Percentiles rank a stretch among this genome's conserved stretches.
These are phyloP conservation scores for Pionites leucogaster DNA, from an alignment of 2,113 vertebrate species.

Conservation along the genomic window DNA sequence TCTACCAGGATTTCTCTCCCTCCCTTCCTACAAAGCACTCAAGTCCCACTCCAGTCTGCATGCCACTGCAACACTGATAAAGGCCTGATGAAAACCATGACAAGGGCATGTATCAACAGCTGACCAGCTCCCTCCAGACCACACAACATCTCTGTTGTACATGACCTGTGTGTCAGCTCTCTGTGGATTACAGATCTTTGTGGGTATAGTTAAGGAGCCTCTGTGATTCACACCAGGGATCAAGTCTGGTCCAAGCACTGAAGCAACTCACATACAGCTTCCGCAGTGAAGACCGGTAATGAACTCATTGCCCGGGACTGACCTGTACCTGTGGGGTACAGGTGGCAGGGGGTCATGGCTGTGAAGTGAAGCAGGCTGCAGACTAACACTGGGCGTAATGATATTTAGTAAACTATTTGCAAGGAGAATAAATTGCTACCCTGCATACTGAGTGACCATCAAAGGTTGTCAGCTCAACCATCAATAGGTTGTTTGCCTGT, in stretches of 20 bases:
- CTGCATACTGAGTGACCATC: not conserved
- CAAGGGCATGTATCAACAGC: not conserved
- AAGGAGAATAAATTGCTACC: not conserved
- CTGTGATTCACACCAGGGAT: not conserved
- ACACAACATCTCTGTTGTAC: not conserved
- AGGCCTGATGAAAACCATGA: not conserved
- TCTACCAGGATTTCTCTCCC: not conserved
- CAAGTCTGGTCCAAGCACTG: not conserved
- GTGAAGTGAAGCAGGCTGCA: not conserved
- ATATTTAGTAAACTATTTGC: not conserved
- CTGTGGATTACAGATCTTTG: not conserved
- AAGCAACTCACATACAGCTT: not conserved
- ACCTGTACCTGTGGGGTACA: not conserved
- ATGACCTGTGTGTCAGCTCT: not conserved
- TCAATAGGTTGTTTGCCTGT: not conserved
- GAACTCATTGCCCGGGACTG: not conserved
- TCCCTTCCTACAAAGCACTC: not conserved
- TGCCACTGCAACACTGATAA: not conserved
- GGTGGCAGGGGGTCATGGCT: not conserved
- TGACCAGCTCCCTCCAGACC: not conserved
- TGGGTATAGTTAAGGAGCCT: not conserved
- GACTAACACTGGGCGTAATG: not conserved
- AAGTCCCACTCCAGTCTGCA: not conserved
- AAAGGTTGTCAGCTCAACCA: not conserved
- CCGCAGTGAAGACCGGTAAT: fast-evolving